phyloP scores from a whole-genome alignment of 2,113 vertebrate genomes.

The Calidris pugnax region DNA sequence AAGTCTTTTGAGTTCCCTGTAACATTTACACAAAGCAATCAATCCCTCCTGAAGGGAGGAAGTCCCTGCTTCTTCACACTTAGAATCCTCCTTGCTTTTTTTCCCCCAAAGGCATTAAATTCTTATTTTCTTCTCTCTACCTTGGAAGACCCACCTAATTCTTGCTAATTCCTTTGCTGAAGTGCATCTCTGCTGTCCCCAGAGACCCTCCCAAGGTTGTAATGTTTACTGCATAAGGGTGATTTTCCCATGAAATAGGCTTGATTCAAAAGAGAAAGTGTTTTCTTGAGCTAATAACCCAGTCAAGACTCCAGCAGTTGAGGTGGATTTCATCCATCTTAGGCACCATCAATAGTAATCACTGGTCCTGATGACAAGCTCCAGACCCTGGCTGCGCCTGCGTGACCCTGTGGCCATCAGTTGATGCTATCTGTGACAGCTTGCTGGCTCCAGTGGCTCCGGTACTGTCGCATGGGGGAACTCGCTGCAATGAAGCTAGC shows the following conservation, averaged over 20 bases:
- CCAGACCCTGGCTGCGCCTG: neutral
- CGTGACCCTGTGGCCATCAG: neutral
- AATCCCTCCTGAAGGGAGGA: neutral
- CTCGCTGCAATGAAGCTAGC: neutral
- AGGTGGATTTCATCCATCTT: neutral
- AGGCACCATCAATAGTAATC: neutral
- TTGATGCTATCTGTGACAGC: neutral
- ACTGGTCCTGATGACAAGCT: neutral
- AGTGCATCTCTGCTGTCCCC: neutral
- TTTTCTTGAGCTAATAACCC: neutral
- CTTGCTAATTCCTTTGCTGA: neutral
- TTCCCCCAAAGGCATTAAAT: neutral
- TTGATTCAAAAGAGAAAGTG: neutral
- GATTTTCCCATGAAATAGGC: neutral
- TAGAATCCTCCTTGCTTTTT: neutral
- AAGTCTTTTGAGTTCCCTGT: neutral
- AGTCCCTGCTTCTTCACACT: neutral
- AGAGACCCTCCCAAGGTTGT: neutral
- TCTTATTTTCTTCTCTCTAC: neutral
- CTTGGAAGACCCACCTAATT: neutral
- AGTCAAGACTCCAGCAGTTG: neutral
- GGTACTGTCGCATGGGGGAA: neutral
- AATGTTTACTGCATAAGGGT: neutral
- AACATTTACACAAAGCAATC: neutral
- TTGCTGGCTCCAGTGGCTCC: neutral